Conservation (phyloP, 1,140 invertebrate genomes). For the Protaetia brevitarsis region DNA sequence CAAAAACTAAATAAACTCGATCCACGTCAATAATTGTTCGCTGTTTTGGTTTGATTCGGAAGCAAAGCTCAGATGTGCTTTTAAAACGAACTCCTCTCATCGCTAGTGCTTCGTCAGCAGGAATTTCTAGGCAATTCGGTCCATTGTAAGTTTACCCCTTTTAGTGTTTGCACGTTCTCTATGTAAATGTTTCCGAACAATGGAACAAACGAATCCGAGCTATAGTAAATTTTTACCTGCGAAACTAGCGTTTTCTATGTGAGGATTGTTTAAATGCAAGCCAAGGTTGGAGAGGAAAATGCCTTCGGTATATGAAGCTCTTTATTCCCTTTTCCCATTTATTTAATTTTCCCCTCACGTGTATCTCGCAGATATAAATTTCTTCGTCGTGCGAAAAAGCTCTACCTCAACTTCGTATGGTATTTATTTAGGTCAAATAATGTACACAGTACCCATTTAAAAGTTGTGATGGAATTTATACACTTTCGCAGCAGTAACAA, state of each 20-base stretch:
- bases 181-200: constrained; percentile 5
- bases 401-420: neutral
- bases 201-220: neutral
- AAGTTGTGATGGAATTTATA: too few relatives aligned
- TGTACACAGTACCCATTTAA: too few relatives aligned
- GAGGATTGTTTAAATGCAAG: constrained; percentile 7
- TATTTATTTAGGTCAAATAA: neutral
- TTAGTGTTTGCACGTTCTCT: constrained; percentile 11
- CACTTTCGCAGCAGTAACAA: too few relatives aligned
- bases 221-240: neutral
- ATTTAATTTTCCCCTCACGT: constrained; percentile 4
- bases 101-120: neutral
- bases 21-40: neutral
- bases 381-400: neutral
- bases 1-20: neutral
- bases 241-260: neutral
- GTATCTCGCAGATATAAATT: constrained; percentile 5
- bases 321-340: constrained; percentile 9
- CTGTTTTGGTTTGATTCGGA: neutral
- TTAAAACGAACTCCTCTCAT: constrained; percentile 4
- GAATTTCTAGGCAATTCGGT: neutral
- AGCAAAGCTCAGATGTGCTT: neutral
- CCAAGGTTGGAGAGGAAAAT: neutral
- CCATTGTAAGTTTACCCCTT: constrained; percentile 7
- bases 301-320: neutral